phyloP scores from a whole-genome alignment of 2,113 vertebrate species.

The Dissostichus mawsoni region DNA sequence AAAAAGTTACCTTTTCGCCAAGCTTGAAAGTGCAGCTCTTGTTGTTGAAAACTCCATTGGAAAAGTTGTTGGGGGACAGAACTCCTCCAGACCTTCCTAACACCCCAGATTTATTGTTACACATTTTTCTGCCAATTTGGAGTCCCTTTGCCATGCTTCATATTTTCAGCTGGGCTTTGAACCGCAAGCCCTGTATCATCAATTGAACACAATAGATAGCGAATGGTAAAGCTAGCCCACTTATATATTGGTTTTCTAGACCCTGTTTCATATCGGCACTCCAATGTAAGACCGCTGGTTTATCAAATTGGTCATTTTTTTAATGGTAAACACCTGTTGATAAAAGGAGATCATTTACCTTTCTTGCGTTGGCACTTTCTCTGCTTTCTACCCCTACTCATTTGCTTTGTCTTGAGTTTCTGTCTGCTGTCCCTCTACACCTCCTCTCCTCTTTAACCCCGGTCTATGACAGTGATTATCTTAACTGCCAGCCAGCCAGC shows the following conservation, averaged over 20 bases:
- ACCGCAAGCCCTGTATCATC: background rate
- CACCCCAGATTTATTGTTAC: background rate
- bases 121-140: background rate
- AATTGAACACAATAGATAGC: background rate
- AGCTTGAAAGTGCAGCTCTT: background rate
- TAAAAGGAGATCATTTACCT: background rate
- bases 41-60: background rate
- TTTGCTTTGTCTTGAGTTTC: slow-evolving; percentile 3
- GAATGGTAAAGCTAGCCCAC: background rate
- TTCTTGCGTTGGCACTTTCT: background rate
- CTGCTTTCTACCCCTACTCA: background rate
- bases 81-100: background rate
- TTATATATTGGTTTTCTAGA: background rate
- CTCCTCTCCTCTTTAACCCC: slow-evolving; percentile 35
- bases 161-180: slow-evolving; percentile 1
- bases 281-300: background rate
- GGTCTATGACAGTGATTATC: slow-evolving; percentile 72
- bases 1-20: background rate
- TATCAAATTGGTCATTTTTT: background rate
- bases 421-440: slow-evolving; percentile 30
- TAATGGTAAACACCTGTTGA: background rate
- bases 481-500: slow-evolving; percentile 61
- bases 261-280: background rate
- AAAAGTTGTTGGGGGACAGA: background rate
- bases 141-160: background rate